Base-by-base conservation (phyloP, 2,797 vertebrate species). In the Champsocephalus esox region DNA sequence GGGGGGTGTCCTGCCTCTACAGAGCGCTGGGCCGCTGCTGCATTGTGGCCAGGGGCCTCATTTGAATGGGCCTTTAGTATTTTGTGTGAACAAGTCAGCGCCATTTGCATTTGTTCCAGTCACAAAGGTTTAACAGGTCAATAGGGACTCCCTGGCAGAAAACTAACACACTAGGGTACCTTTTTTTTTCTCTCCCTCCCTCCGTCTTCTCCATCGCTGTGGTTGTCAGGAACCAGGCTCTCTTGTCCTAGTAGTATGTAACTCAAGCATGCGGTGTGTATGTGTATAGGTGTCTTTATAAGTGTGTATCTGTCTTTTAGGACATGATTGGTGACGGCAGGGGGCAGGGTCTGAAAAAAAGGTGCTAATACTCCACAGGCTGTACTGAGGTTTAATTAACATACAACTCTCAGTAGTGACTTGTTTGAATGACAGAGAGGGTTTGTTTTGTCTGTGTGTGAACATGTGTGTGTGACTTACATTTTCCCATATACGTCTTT, bases 41-140 rank as follows among this genome's bases (percentile, higher is more conserved):
- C 94, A 96, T 96, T 97, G 96, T 97, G 94, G 93, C 88, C 88
- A 86, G 87, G 94, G 94, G 92, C 91, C 95, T 96, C 92, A 95
- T 96, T 96, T 96, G 95, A 97, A 97, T 96, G 94, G 94, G 85
- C 94, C 94, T 95, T 97, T 95, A 95, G 94, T 96, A 95, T 95
- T 96, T 96, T 96, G 94, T 95, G 95, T 94, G 96, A 96, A 95
- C 96, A 96, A 97, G 95, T 96, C 95, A 95, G 96, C 93, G 94
- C 94, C 94, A 97, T 97, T 97, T 97, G 96, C 97, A 97, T 97
- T 96, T 97, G 95, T 96, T 96, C 96, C 96, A 97, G 97, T 97
- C 96, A 96, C 95, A 96, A 96, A 96, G 96, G 96, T 96, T 97
- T 97, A 97, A 93, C 96, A 97, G 97, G 97, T 97, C 96, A 97